Percentiles rank a stretch among this genome's conserved stretches.
phyloP scores from a whole-genome alignment of 2,113 vertebrate genomes.

The Notechis scutatus region DNA sequence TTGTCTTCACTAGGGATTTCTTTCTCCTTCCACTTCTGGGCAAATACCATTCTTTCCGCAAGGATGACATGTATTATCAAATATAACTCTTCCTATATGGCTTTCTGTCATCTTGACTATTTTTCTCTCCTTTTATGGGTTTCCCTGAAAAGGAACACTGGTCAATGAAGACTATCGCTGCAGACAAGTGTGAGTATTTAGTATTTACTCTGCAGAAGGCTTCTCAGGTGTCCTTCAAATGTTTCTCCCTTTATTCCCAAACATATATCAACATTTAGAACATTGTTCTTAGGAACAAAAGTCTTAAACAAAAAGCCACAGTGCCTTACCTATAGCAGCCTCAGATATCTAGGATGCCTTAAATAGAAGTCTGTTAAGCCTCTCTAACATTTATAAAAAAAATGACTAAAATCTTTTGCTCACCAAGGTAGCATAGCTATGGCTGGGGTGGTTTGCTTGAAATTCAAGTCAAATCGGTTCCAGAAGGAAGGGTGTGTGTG shows the following conservation, averaged over 20 bases:
- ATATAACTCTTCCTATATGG: too few species aligned
- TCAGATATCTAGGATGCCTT: background rate
- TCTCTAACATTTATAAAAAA: constrained; percentile 3
- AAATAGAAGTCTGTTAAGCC: background rate
- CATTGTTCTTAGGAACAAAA: background rate
- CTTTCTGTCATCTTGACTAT: background rate
- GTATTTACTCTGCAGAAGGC: background rate
- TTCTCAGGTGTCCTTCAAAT: background rate
- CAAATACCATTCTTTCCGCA: too few species aligned
- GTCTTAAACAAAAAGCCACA: accelerated
- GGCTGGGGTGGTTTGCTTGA: background rate
- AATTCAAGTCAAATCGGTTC: background rate
- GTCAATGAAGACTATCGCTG: background rate
- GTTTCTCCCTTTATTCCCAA: too few species aligned
- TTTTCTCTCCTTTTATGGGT: background rate
- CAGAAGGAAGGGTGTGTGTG: background rate
- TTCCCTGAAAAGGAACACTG: background rate
- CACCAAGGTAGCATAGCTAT: background rate
- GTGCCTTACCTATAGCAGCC: background rate
- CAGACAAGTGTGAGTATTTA: background rate
- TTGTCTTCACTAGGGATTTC: too few species aligned
- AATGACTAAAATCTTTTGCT: background rate
- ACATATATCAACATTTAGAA: background rate
- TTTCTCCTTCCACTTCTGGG: too few species aligned
- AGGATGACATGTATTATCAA: too few species aligned